Conservation (phyloP, 2,797 vertebrate genomes). For the Pelochelys cantorii region DNA sequence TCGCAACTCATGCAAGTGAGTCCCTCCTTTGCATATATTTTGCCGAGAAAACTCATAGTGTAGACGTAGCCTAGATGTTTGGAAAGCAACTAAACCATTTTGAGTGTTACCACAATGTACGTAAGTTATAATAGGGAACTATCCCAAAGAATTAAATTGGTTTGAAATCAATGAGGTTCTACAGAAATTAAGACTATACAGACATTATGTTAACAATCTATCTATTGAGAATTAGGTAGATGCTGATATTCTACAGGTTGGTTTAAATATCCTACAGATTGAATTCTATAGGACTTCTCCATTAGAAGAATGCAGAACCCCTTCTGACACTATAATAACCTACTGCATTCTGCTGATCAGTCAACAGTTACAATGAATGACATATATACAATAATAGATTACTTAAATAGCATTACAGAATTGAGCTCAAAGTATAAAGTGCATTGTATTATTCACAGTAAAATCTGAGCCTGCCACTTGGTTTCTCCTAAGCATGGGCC, state of each 20-base stretch:
- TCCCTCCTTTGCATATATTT: too few species aligned
- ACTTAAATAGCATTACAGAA: conserved; percentile 2
- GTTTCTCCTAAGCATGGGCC: not conserved
- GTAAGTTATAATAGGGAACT: not conserved
- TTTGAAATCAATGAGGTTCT: not conserved
- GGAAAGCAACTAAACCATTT: not conserved
- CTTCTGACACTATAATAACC: not conserved
- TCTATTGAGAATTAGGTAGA: not conserved
- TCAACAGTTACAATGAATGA: not conserved
- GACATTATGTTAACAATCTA: not conserved
- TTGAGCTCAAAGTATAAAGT: not conserved
- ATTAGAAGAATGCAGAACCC: accelerated
- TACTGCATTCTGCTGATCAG: not conserved
- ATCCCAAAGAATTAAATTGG: not conserved
- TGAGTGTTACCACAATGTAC: not conserved
- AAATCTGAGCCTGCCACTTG: not conserved
- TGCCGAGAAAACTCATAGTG: too few species aligned
- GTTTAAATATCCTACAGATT: not conserved
- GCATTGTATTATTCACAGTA: not conserved
- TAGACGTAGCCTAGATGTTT: too few species aligned
- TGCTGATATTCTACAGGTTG: not conserved
- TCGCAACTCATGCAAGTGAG: too few species aligned
- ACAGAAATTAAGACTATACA: not conserved
- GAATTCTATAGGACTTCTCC: not conserved
- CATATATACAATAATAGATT: not conserved